phyloP scores from a whole-genome alignment of 2,797 vertebrate species.

The Decapterus maruadsi region DNA sequence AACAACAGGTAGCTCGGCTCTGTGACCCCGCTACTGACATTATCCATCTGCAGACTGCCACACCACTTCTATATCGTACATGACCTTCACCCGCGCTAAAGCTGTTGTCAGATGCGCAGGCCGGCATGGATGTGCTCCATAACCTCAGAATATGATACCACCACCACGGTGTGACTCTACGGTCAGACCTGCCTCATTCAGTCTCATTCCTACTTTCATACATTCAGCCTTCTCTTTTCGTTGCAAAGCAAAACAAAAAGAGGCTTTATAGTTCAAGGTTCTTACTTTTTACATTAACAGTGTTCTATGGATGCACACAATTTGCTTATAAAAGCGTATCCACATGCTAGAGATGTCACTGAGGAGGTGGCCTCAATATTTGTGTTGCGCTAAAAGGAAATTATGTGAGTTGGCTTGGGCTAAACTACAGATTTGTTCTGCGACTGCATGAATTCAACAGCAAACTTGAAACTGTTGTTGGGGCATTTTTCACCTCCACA shows the following conservation, averaged over 20 bases:
- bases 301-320: neutral
- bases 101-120: constrained; percentile 50
- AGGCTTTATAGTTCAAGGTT: neutral
- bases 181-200: constrained; percentile 2
- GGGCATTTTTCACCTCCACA: constrained; percentile 3
- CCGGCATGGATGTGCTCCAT: constrained; percentile 37
- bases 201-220: neutral
- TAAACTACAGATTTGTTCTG: neutral
- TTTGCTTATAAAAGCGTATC: neutral
- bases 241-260: neutral
- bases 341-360: neutral
- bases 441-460: constrained; percentile 1
- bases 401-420: neutral
- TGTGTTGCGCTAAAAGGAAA: neutral
- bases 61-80: constrained; percentile 36
- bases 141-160: constrained; percentile 56
- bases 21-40: constrained; percentile 49
- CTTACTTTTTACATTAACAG: neutral
- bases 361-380: neutral
- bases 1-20: constrained; percentile 54
- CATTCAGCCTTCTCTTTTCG: neutral
- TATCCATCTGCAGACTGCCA: constrained; percentile 58
- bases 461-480: neutral
- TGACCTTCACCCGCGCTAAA: constrained; percentile 62
- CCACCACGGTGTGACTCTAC: constrained; percentile 5